Conservation (phyloP, 1,140 invertebrate species). For the Rhysida immarginata region DNA sequence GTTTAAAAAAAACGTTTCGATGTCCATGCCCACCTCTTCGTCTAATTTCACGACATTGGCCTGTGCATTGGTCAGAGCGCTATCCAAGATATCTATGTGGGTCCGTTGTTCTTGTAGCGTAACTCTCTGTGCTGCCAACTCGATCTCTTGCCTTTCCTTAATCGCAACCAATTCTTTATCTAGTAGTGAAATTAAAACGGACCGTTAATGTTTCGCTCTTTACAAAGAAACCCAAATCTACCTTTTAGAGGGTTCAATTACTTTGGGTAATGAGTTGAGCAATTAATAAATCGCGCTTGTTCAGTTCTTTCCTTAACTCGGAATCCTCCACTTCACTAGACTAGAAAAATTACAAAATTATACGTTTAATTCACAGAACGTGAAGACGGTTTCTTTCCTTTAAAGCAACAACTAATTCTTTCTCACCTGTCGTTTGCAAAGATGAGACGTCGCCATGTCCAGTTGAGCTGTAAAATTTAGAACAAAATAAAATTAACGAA, state of each 20-base stretch:
- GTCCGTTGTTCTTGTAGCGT: slow-evolving; percentile 79
- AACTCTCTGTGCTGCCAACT: slow-evolving; percentile 69
- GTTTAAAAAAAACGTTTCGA: too few relatives aligned
- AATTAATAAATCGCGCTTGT: slow-evolving; percentile 63
- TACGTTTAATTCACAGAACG: too few relatives aligned
- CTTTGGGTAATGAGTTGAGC: slow-evolving; percentile 74
- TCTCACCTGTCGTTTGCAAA: too few relatives aligned
- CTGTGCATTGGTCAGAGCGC: slow-evolving; percentile 77
- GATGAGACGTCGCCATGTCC: too few relatives aligned
- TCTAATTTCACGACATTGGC: slow-evolving; percentile 72
- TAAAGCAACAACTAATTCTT: too few relatives aligned
- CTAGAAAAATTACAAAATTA: too few relatives aligned
- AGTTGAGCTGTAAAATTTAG: too few relatives aligned
- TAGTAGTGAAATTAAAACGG: slow-evolving; percentile 25
- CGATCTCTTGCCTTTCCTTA: slow-evolving; percentile 80
- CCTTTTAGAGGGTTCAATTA: slow-evolving; percentile 30
- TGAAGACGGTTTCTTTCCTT: too few relatives aligned
- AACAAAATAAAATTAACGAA: too few relatives aligned
- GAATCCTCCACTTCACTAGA: slow-evolving; percentile 11
- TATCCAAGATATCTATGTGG: slow-evolving; percentile 84
- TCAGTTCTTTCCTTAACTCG: slow-evolving; percentile 51
- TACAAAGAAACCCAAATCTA: slow-evolving; percentile 18
- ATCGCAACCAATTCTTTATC: slow-evolving; percentile 72
- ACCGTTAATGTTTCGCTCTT: too few relatives aligned
- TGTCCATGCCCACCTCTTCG: slow-evolving; percentile 49